phyloP scores from a whole-genome alignment of 64 coral and sea anemone species.

The Montipora sp. region DNA sequence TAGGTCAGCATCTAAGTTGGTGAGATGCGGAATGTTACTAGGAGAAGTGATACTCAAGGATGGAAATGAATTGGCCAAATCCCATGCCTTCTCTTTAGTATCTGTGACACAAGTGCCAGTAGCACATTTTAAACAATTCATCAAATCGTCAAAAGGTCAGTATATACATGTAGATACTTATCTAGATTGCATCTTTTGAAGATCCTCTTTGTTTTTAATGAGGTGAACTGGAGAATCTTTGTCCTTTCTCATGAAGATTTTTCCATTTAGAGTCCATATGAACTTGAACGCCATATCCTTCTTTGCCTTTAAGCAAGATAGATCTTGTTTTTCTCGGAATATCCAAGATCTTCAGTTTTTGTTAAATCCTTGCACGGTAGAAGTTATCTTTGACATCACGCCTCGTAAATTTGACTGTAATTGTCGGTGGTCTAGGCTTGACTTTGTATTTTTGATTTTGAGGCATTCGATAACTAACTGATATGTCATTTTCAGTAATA shows the following conservation, averaged over 20 bases:
- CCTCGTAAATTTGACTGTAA: conserved; percentile 18
- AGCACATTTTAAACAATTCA: too few species aligned
- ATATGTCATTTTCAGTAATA: neutral
- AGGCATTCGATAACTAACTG: conserved; percentile 22
- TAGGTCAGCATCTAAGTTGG: too few species aligned
- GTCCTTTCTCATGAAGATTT: conserved; percentile 20
- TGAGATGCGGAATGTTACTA: too few species aligned
- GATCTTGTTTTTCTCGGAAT: neutral
- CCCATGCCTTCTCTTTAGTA: too few species aligned
- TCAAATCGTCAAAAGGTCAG: too few species aligned
- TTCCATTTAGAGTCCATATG: neutral
- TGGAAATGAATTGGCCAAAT: too few species aligned
- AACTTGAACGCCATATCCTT: neutral
- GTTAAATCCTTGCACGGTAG: conserved; percentile 9
- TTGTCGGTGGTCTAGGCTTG: neutral
- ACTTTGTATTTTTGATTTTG: neutral
- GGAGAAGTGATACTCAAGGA: too few species aligned
- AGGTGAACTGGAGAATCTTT: neutral
- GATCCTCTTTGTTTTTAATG: too few species aligned
- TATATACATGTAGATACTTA: too few species aligned
- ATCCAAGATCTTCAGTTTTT: conserved; percentile 1
- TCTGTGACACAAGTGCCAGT: too few species aligned
- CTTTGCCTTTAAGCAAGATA: neutral
- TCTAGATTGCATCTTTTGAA: too few species aligned
- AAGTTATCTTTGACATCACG: conserved; percentile 13